These are phyloP conservation scores for Myrmecophaga tridactyla DNA, from an alignment of 2,113 vertebrate species.

Conservation along the genomic window DNA sequence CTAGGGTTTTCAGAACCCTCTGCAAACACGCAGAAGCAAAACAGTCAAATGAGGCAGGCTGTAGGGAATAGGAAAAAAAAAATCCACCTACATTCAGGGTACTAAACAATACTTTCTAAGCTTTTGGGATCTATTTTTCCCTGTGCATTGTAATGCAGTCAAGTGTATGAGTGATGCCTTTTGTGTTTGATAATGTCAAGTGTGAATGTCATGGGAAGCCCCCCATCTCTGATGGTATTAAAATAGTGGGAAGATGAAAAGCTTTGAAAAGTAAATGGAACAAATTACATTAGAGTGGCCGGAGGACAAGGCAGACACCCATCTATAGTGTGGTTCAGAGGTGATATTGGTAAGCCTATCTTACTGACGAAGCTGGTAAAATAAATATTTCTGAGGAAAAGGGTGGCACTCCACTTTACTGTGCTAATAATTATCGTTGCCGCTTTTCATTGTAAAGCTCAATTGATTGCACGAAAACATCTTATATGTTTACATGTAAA, in stretches of 20 bases:
- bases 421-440: conserved; percentile 7
- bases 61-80: conserved; percentile 49
- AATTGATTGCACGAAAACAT: neutral
- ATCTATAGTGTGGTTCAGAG: conserved; percentile 29
- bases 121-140: conserved; percentile 68
- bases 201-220: conserved; percentile 72
- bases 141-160: conserved; percentile 72
- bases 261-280: conserved; percentile 73
- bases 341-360: neutral
- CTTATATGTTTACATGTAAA: neutral
- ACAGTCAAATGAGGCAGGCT: conserved; percentile 55
- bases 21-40: conserved; percentile 55
- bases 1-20: conserved; percentile 27
- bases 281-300: conserved; percentile 72
- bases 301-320: conserved; percentile 56
- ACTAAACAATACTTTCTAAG: conserved; percentile 66
- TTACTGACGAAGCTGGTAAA: neutral
- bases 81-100: conserved; percentile 63
- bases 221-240: conserved; percentile 75
- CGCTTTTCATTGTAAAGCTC: neutral
- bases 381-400: neutral
- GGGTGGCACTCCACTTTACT: neutral
- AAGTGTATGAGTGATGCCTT: conserved; percentile 72
- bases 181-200: conserved; percentile 77
- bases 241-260: conserved; percentile 76